Base-by-base conservation (phyloP, 1,140 invertebrate species). In the Drosophila lowei region DNA sequence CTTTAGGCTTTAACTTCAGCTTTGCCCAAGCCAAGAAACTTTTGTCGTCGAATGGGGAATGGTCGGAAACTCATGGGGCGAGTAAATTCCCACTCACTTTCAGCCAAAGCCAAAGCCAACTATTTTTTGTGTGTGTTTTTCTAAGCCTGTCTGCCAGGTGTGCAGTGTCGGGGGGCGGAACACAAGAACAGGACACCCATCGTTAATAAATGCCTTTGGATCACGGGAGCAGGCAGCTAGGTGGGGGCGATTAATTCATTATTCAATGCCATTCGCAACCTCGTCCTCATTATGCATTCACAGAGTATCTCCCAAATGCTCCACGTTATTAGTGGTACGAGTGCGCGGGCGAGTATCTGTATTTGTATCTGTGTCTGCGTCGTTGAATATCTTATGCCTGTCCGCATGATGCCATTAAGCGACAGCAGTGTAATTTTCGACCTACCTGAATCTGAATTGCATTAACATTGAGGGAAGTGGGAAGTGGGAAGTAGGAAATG, bases 171-270 rank as follows among this genome's bases (percentile, higher is more conserved):
- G 23, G 5, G 23, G 23, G 23, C 23, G 23, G 23, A 3, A 5
- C 23, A 25, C 23, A 6, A 34, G 1, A 6, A 23, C 6, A 21
- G 6, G 13, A 54, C n/a, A 3, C 2, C 11, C 9, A 18, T 13
- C 11, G 48, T 21, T 38, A 66, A 56, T 66, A 42, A 68, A 68
- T 68, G 65, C 48, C 38, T 42, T 21, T 11, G 49, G 34, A 48
- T 56, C 62, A 44, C 63, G 63, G 65, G 63, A 68, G 67, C 50
- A 11, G 67, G 65, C 65, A 68, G 50, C 63, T 68, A 7, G 28
- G 34, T 11, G 34, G 34, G 66, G 64, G 64, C 64, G 34, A 70
- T 70, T 70, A 70, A 70, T 70, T 70, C 63, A 70, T 70, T 70
- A 70, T 70, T 70, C 52, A 70, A 28, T n/a, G 11, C 63, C 49